Conservation (phyloP, 92 coral and sea anemone genomes). For the Epizoanthus fatuus region DNA sequence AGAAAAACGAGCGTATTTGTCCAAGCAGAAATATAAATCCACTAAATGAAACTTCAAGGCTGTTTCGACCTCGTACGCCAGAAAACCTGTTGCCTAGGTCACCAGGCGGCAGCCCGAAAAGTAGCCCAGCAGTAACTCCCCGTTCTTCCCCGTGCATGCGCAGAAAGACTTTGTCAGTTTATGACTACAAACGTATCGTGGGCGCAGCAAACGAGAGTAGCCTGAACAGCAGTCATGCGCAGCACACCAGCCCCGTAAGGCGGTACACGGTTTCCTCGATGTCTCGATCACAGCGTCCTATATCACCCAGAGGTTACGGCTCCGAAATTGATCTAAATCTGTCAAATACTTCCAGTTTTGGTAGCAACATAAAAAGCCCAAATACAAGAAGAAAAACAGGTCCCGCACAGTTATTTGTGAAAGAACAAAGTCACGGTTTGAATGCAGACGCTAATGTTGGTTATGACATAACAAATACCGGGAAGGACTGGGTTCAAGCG, state of each 20-base stretch:
- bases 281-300: not conserved
- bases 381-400: constrained; percentile 3
- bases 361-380: not conserved
- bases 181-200: not conserved
- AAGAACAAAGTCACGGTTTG: not conserved
- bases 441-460: not conserved
- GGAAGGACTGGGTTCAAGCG: constrained; percentile 3
- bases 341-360: not conserved
- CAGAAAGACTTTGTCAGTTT: constrained; percentile 19
- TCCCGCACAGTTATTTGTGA: not conserved
- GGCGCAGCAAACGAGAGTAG: not conserved
- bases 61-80: not conserved
- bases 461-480: not conserved
- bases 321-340: not conserved
- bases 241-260: not conserved
- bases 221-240: not conserved
- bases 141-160: constrained; percentile 10
- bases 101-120: not conserved
- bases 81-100: constrained; percentile 2
- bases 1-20: not conserved
- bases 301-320: not conserved
- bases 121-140: constrained; percentile 10
- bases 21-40: not conserved
- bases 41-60: not conserved
- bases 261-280: constrained; percentile 17